Base-by-base conservation (phyloP, 2,797 vertebrate species). In the Catostomus latipinnis region DNA sequence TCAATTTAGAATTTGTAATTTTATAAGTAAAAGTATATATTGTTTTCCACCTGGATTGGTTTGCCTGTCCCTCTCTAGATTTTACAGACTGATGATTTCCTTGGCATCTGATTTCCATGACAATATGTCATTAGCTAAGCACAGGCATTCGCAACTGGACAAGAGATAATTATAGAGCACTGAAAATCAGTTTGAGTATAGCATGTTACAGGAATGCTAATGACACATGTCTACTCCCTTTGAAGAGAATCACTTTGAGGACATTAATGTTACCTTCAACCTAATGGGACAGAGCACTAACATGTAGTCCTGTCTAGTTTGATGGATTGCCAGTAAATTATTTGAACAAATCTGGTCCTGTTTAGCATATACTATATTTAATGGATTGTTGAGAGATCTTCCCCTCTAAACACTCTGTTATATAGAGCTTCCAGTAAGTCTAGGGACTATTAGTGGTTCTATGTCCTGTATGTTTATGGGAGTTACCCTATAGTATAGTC, bases 101-200 rank as follows among this genome's bases (percentile, higher is more conserved):
- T 8, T 22, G 14, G 13, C 34, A 68, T 8, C 11, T 1, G 10
- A 62, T 63, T 78, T 48, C 67, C 5, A 11, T 63, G 7, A 54
- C 49, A 78, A 48, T 71, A 58, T 70, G 58, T 63, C 14, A 68
- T 74, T 76, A 57, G 7, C 13, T 11, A 52, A 63, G n/a, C 6
- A 71, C 18, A 71, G 8, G 10, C 61, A 6, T 71, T 81, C 45
- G 57, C 10, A 65, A 18, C 11, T 57, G 68, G 60, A 49, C 50
- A 56, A 76, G 68, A 60, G 46, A 81, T 60, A 65, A 76, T 76
- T 66, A 76, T 4, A 81, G 45, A 10, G 60, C 46, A 50, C 34
- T 34, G 11, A 9, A 68, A 50, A 61, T 43, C 66, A 53, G 46
- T 50, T 6, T 9, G 53, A 60, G 53, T 16, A 60, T 11, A 69